phyloP scores from a whole-genome alignment of 2,797 vertebrate genomes.

The Carduelis carduelis region DNA sequence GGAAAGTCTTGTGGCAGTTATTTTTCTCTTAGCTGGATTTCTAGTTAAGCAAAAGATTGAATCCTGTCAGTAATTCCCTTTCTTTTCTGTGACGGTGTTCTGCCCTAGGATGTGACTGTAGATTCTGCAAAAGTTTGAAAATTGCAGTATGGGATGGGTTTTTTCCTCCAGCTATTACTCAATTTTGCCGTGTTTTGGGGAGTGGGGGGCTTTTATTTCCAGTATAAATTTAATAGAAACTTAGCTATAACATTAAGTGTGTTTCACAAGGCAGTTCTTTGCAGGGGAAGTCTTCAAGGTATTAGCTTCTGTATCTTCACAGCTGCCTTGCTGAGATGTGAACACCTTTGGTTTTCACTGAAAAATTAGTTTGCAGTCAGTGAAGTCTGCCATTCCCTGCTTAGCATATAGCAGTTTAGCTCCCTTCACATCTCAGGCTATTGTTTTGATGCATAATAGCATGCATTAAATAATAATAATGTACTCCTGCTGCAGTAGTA shows the following conservation, averaged over 20 bases:
- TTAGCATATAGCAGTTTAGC: background rate
- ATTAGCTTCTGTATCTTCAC: background rate
- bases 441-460: background rate
- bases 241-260: background rate
- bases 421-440: background rate
- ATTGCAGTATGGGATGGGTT: rapidly evolving
- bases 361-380: background rate
- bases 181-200: background rate
- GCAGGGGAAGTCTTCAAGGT: background rate
- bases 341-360: background rate
- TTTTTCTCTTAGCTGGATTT: background rate
- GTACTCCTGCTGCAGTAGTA: background rate
- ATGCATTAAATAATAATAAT: background rate
- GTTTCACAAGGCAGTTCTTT: background rate
- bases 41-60: background rate
- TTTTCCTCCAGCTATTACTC: background rate
- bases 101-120: background rate
- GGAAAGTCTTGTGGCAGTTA: background rate
- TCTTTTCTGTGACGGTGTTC: background rate
- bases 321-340: rapidly evolving
- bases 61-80: background rate
- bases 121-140: background rate
- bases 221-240: background rate
- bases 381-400: background rate
- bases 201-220: background rate